Evolutionary conservation across 2,888 invertebrate species (phyloP), one percentile per base, ranked within the genome.

Genomic region (Neoscelio sp.): DNA sequence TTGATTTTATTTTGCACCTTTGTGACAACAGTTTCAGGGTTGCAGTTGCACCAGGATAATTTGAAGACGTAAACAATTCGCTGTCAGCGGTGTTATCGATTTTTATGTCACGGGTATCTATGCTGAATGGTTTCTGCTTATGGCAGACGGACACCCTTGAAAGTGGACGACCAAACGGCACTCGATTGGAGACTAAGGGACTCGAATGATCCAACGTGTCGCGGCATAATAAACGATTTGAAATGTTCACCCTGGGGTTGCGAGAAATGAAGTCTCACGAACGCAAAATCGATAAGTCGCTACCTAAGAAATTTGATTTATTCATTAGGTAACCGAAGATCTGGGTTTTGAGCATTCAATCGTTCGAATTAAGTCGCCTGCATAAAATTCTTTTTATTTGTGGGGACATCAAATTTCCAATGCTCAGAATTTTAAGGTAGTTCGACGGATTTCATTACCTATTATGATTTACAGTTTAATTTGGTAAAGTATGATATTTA

Each of bases 181-280:
- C 70, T 68, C 56, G 56, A 76, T 58, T 35, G 62, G 30, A 65
- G 23, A 62, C 52, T 67, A 67, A 60, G 54, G 23, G 26, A 60
- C 30, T 33, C 44, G 28, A 26, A 76, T 76, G 76, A 70, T 52
- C 46, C 52, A 62, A 65, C 70, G 74, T 79, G 78, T 70, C 70
- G 70, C 65, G 46, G 75, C 67, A 79, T 75, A 79, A 75, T 79
- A 79, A 75, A 79, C 60, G 65, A 65, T 60, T 58, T 46, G n/a
- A 64, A 65, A 50, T 40, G 58, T 26, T 54, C 44, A 42, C 54
- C 38, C 28, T 48, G 44, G 50, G 60, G 50, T 40, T 50, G 46
- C 15, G 26, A 54, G 62, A 64, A 42, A 18, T 35, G 42, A 54
- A 77, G 64, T 42, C 76, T 64, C 65, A 68, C 67, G 76, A 70